Base-by-base conservation (phyloP, 2,888 invertebrate species). In the Tinea trinotella region DNA sequence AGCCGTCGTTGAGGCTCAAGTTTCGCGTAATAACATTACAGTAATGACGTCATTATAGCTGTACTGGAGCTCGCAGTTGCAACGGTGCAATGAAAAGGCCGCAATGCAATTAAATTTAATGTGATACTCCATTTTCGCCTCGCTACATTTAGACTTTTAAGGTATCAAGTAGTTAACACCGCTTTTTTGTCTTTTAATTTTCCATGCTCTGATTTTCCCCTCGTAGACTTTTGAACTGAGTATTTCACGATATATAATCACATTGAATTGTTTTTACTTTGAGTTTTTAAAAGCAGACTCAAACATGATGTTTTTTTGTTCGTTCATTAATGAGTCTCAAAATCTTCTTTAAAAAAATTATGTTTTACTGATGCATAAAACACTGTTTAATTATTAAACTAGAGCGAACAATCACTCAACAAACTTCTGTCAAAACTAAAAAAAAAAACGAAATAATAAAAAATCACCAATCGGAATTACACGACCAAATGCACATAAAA, bases 51-150 rank as follows among this genome's bases (percentile, higher is more conserved):
- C 68, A 66, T 74, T 71, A 69, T 62, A 54, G 57, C 56, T 56
- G 63, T 20, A 20, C 36, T 13, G 10, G 50, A n/a, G 52, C 52
- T 17, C 52, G 44, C 40, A 36, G 40, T 60, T 61, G 63, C 63
- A 59, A 57, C 61, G 59, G 56, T 65, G 70, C 70, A 68, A 64
- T 70, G 62, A 64, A 69, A 67, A 64, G 62, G 60, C 60, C 58
- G 57, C 60, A 36, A 40, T 61, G 64, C 64, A 63, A 64, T 76
- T 72, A 73, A 72, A 66, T 69, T 72, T 68, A 72, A 73, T 69
- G 64, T 64, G 64, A 69, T 65, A 68, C 67, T 65, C 58, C 61
- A 64, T 68, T 67, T 68, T 63, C 62, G 53, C 53, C 35, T 34
- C 52, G 52, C 52, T 19, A 19, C 52, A 52, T 52, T 52, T 52